A percentile compares a stretch with the other conserved stretches of the same genome.
Conservation (phyloP, 2,113 vertebrate species). For the Anseranas semipalmata region DNA sequence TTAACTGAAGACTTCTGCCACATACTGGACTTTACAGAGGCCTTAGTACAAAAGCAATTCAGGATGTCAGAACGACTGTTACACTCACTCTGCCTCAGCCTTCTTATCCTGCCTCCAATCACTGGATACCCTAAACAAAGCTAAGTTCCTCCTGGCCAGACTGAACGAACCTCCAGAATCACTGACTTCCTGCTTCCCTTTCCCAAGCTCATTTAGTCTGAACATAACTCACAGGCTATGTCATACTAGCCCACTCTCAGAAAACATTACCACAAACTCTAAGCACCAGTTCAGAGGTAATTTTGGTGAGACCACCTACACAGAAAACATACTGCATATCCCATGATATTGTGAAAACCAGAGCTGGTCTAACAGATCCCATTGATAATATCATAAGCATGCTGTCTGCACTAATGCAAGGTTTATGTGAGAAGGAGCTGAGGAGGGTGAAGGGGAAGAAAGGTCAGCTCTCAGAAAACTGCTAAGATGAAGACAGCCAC, state of each 20-base stretch:
- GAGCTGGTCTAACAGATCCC: background rate
- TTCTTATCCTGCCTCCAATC: background rate
- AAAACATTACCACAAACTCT: background rate
- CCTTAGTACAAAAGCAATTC: background rate
- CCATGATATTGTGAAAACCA: background rate
- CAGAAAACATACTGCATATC: background rate
- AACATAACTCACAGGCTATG: background rate
- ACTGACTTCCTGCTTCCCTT: background rate
- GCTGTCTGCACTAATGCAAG: background rate
- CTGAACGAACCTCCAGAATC: background rate
- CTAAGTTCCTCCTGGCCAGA: background rate
- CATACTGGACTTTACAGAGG: background rate
- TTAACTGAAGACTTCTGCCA: background rate
- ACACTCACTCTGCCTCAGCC: background rate
- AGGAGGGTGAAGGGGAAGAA: background rate
- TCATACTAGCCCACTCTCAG: background rate
- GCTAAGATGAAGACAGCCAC: background rate
- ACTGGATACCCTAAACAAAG: fast-evolving
- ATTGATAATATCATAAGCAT: background rate
- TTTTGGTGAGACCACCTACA: background rate
- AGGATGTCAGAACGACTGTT: background rate
- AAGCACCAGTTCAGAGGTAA: background rate
- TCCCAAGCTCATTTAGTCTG: background rate
- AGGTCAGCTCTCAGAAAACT: background rate
- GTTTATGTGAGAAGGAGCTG: background rate